phyloP scores from a whole-genome alignment of 2,888 invertebrate genomes.

The Agonopterix arenella region DNA sequence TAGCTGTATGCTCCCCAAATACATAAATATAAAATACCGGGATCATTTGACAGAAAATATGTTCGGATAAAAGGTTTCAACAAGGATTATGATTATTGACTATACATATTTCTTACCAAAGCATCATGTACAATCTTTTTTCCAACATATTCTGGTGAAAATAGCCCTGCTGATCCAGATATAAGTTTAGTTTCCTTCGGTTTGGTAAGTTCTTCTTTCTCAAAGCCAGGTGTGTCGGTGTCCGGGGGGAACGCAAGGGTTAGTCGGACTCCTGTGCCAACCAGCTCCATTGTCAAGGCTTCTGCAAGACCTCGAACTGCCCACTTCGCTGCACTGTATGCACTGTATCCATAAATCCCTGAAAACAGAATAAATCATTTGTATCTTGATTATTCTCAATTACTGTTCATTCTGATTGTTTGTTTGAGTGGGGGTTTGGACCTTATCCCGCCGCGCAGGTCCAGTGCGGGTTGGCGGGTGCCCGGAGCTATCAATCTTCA shows the following conservation, averaged over 20 bases:
- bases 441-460: no score
- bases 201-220: conserved; percentile 90
- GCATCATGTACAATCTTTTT: conserved; percentile 87
- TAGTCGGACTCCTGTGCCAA: conserved; percentile 87
- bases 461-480: no score
- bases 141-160: conserved; percentile 88
- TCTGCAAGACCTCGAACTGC: conserved; percentile 97
- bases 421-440: no score
- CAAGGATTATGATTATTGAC: neutral
- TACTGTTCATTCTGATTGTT: no score
- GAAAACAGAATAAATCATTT: conserved; percentile 18
- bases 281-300: conserved; percentile 94
- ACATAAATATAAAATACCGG: no score
- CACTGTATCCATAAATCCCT: conserved; percentile 95
- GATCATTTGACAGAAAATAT: neutral
- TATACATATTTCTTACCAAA: conserved; percentile 70
- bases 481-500: no score
- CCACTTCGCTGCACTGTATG: conserved; percentile 96
- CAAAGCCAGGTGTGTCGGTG: conserved; percentile 97
- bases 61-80: no score
- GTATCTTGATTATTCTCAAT: no score
- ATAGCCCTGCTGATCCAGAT: conserved; percentile 86
- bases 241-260: conserved; percentile 95
- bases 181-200: conserved; percentile 92
- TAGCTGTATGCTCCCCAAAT: no score